Evolutionary conservation across 2,797 vertebrate species (phyloP), one percentile per base, ranked within the genome.

Genomic region (Brachyrhaphis roseni): DNA sequence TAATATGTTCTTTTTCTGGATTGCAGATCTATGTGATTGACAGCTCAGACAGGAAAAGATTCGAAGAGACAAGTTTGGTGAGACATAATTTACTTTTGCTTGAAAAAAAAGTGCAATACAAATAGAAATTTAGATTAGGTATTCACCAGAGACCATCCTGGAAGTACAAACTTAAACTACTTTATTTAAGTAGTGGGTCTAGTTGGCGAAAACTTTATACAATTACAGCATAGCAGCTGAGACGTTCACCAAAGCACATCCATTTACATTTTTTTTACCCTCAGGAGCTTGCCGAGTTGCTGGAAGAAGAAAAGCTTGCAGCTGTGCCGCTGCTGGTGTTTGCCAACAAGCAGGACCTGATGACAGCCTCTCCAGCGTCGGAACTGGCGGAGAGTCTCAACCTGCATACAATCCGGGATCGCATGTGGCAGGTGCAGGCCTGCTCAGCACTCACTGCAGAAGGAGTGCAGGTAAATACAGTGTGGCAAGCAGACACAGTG

Each of bases 11-110:
- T 1, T 2, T 80, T 72, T 80, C 77, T 78, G 51, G 77, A 73
- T 78, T 87, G 74, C 92, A 97, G 96, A 97, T 97, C 85, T 97
- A 96, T 84, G 96, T 97, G 80, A 97, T 97, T 86, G 97, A 97
- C 95, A 97, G 96, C 0, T 95, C 96, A 4, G 96, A 97, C 89
- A 94, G 92, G 86, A 97, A 96, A 89, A 94, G 96, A 28, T 95
- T 97, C 0, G 96, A 97, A 80, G 97, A 97, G 90, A 96, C 96
- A 0, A 94, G 94, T 64, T 94, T 96, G 96, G 97, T 97, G 91
- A 89, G 88, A 78, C 39, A 1, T 4, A 31, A 20, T 80, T 41
- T 39, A 43, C 5, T 28, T 49, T 76, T 78, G 75, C 55, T 76
- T 36, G 51, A 72, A 2, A 8, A 8, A 64, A 3, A 11, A 11